These are phyloP conservation scores for Conistra vaccinii DNA, from an alignment of 2,888 invertebrate genomes.

Conservation along the genomic window DNA sequence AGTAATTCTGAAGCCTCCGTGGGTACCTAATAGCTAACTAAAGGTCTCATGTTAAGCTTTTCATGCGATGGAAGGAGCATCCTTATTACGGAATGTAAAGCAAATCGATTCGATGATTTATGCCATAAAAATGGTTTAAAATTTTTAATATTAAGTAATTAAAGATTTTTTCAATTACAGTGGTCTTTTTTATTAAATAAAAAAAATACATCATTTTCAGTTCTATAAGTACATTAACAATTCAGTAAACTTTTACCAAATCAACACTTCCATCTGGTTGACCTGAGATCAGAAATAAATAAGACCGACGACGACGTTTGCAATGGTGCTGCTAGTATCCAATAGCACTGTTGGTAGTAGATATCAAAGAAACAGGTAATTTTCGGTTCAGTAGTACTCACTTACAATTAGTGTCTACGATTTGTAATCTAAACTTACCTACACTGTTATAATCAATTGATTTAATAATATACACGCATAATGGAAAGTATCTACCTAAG, in stretches of 20 bases:
- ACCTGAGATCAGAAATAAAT: slow-evolving; percentile 88
- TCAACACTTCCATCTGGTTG: slow-evolving; percentile 85
- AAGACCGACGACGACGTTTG: slow-evolving; percentile 72
- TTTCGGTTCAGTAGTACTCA: slow-evolving; percentile 73
- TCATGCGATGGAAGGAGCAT: background rate
- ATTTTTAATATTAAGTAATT: background rate
- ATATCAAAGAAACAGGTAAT: slow-evolving; percentile 64
- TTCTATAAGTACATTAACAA: slow-evolving; percentile 90
- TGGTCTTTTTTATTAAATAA: slow-evolving; percentile 89
- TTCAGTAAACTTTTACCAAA: slow-evolving; percentile 89
- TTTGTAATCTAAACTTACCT: slow-evolving; percentile 80
- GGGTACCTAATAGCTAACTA: too few species aligned
- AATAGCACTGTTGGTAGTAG: slow-evolving; percentile 58
- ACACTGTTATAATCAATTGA: slow-evolving; percentile 81
- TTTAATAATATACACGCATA: slow-evolving; percentile 86
- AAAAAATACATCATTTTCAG: slow-evolving; percentile 89
- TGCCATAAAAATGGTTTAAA: background rate
- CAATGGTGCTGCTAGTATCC: slow-evolving; percentile 62
- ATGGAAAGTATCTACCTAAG: slow-evolving; percentile 83
- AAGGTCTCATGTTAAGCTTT: background rate
- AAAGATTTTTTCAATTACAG: slow-evolving; percentile 76
- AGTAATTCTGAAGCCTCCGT: background rate
- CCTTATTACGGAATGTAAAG: background rate
- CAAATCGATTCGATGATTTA: background rate
- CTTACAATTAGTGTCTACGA: slow-evolving; percentile 81